A percentile compares a stretch with the other conserved stretches of the same genome.
These are phyloP conservation scores for Chionomys nivalis DNA, from an alignment of 2,113 vertebrate genomes.

Conservation along the genomic window DNA sequence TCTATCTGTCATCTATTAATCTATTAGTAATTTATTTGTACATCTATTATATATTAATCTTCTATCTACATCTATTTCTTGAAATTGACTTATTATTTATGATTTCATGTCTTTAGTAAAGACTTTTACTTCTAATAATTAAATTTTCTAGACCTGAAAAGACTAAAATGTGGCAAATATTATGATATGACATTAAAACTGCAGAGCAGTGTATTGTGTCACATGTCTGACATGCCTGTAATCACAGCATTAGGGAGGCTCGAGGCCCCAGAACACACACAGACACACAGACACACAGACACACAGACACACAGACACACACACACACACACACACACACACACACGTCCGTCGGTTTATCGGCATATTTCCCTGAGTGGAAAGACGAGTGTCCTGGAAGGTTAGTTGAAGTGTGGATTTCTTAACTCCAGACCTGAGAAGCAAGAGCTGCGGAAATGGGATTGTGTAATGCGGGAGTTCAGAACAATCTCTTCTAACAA, in stretches of 20 bases:
- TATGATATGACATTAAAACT: not conserved
- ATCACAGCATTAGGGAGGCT: not conserved
- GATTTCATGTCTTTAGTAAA: not conserved
- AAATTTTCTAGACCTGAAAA: not conserved
- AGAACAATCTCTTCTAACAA: not conserved
- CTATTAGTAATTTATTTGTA: not conserved
- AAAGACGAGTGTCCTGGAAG: not conserved
- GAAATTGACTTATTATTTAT: not conserved
- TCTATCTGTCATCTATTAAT: too few species aligned
- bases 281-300: too few species aligned
- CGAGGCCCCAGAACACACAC: not conserved
- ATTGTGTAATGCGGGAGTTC: not conserved
- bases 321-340: not conserved
- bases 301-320: too few species aligned
- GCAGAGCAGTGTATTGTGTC: not conserved
- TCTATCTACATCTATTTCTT: not conserved
- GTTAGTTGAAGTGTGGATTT: not conserved
- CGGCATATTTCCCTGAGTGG: not conserved
- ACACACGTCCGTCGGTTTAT: not conserved
- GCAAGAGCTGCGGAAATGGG: too few species aligned
- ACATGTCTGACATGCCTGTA: not conserved
- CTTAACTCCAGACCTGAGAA: not conserved
- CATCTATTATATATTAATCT: not conserved
- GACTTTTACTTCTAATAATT: conserved; percentile 3
- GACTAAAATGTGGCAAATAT: not conserved